Evolutionary conservation across 1,140 invertebrate genomes (phyloP).

Genomic region (Lordiphosa collinella): DNA sequence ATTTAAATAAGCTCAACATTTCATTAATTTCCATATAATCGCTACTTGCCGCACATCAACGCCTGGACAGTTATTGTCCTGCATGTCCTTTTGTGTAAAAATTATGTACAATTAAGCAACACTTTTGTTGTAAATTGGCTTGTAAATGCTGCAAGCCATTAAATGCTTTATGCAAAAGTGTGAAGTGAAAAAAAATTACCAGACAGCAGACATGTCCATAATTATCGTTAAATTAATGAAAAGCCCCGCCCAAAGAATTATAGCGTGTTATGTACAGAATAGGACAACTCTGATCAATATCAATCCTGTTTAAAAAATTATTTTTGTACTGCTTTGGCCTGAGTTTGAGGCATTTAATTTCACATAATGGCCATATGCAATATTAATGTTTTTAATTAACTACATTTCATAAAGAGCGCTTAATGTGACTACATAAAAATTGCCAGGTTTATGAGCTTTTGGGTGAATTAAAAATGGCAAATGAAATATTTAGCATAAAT

Average conservation of each 20-base stretch:
- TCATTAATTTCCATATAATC: constrained; percentile 23
- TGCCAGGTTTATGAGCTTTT: not conserved
- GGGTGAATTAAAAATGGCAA: too few relatives aligned
- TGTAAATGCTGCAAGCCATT: constrained; percentile 51
- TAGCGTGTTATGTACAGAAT: too few relatives aligned
- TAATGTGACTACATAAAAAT: constrained; percentile 28
- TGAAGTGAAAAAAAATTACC: constrained; percentile 23
- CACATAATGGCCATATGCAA: constrained; percentile 39
- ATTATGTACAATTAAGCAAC: constrained; percentile 31
- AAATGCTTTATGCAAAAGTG: constrained; percentile 46
- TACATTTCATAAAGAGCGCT: constrained; percentile 29
- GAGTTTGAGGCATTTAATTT: constrained; percentile 58
- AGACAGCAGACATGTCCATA: not conserved
- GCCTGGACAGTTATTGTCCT: constrained; percentile 37
- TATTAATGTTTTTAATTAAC: constrained; percentile 69
- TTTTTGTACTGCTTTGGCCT: constrained; percentile 37
- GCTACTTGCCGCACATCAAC: constrained; percentile 17
- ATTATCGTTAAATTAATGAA: constrained; percentile 48
- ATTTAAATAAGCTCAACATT: constrained; percentile 21
- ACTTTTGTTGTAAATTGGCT: constrained; percentile 36
- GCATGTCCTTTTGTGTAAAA: constrained; percentile 11
- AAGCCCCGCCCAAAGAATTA: constrained; percentile 6
- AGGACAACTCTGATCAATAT: too few relatives aligned
- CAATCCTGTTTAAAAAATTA: not conserved
- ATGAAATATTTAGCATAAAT: too few relatives aligned